phyloP scores from a whole-genome alignment of 2,797 vertebrate species.

The Dromococcyx pavoninus region DNA sequence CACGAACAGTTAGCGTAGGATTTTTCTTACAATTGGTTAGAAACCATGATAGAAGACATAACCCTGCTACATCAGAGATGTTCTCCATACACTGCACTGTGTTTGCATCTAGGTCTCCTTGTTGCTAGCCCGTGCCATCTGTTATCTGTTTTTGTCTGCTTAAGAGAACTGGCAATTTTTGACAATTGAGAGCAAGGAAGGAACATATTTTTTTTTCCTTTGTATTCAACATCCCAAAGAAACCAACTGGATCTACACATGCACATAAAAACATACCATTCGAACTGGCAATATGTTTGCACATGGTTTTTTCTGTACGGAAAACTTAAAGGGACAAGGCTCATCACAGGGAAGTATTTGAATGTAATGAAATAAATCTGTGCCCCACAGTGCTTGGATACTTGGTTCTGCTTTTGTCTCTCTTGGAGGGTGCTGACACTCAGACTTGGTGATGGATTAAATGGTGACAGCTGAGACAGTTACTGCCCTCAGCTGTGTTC shows the following conservation, averaged over 20 bases:
- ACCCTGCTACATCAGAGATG: not conserved
- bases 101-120: constrained; percentile 64
- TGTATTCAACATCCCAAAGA: not conserved
- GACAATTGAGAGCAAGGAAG: constrained; percentile 25
- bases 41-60: constrained; percentile 48
- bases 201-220: constrained; percentile 25
- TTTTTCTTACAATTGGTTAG: constrained; percentile 10
- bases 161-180: constrained; percentile 23
- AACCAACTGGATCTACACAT: not conserved
- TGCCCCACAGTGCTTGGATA: not conserved
- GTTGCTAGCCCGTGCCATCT: constrained; percentile 41
- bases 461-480: constrained; percentile 24
- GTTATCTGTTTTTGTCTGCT: constrained; percentile 60
- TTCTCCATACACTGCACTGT: not conserved
- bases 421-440: constrained; percentile 24
- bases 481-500: not conserved
- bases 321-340: constrained; percentile 51
- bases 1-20: not conserved
- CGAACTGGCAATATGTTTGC: not conserved
- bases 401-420: constrained; percentile 7
- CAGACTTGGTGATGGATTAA: constrained; percentile 24
- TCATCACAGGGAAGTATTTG: not conserved
- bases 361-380: constrained; percentile 59
- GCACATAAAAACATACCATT: not conserved
- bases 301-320: constrained; percentile 1